Evolutionary conservation across 1,140 invertebrate species (phyloP).

Genomic region (Rhopalosiphum padi): DNA sequence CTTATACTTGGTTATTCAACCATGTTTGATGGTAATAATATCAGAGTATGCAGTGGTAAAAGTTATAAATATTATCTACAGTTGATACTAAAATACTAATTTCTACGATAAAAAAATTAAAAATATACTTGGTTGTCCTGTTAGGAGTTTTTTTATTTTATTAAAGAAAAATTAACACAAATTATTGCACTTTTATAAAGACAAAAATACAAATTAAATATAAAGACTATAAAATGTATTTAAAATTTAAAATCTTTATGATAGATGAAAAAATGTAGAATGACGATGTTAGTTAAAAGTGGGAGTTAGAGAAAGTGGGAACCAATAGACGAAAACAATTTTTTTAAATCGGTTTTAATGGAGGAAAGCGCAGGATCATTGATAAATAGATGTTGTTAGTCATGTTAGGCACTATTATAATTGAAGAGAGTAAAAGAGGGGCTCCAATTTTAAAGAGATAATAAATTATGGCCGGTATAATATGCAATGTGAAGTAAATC

Average conservation of each 20-base stretch:
- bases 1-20: not conserved
- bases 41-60: not conserved
- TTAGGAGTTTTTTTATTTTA: not conserved
- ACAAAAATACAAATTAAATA: not conserved
- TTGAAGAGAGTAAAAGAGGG: not conserved
- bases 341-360: too few relatives aligned
- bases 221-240: not conserved
- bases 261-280: too few relatives aligned
- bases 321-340: too few relatives aligned
- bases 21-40: not conserved
- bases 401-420: not conserved
- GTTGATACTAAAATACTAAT: not conserved
- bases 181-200: not conserved
- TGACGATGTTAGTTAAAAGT: not conserved
- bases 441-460: not conserved
- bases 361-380: not conserved
- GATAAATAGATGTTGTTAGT: not conserved
- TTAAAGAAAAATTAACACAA: not conserved
- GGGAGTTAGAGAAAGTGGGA: too few relatives aligned
- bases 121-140: not conserved
- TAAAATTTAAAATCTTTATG: not conserved
- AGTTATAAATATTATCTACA: too few relatives aligned
- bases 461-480: not conserved
- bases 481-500: not conserved
- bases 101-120: not conserved